Base-by-base conservation (phyloP, 2,113 vertebrate species). In the Rhineura floridana region DNA sequence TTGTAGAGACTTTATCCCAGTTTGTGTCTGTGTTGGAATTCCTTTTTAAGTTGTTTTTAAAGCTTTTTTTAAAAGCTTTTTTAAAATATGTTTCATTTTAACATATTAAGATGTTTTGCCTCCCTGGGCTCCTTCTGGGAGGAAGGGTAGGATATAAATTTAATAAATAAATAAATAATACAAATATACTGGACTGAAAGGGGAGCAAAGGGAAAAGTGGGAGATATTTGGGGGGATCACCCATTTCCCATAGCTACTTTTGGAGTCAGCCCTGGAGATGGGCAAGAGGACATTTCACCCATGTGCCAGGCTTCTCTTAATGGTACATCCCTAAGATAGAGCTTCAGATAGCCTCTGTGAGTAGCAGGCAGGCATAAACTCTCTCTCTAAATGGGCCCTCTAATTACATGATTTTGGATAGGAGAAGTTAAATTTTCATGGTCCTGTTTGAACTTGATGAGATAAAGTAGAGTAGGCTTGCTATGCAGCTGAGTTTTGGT, bases 401-500 rank as follows among this genome's bases (percentile, higher is more conserved):
- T 44, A 85, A 63, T 81, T 28, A 6, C 78, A 39, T 81, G 79
- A 75, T 75, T 81, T 63, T 23, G 36, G 48, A 79, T 36, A 33
- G n/a, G 55, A 52, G 6, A 33, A 72, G 46, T 87, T 48, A 67
- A 59, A 50, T 84, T 48, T 84, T 79, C 63, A 42, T 19, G 11
- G 8, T 33, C 36, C 33, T 72, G 36, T 19, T 73, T 52, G 55
- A 79, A 62, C 17, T 10, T 52, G n/a, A 89, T 21, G 70, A 39
- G 65, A 70, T 67, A 42, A 30, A 86, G 36, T n/a, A 36, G n/a
- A 13, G 0, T 67, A 81, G 44, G 44, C 75, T 89, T 50, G 86
- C 44, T 67, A 67, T 67, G 59, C 78, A 67, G 59, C 69, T 52
- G 77, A 81, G 77, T 81, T 76, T 89, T 81, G 67, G 25, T 75